Evolutionary conservation across 2,888 invertebrate species (phyloP), one percentile per base, ranked within the genome.

Genomic region (Calliscelio sp.): DNA sequence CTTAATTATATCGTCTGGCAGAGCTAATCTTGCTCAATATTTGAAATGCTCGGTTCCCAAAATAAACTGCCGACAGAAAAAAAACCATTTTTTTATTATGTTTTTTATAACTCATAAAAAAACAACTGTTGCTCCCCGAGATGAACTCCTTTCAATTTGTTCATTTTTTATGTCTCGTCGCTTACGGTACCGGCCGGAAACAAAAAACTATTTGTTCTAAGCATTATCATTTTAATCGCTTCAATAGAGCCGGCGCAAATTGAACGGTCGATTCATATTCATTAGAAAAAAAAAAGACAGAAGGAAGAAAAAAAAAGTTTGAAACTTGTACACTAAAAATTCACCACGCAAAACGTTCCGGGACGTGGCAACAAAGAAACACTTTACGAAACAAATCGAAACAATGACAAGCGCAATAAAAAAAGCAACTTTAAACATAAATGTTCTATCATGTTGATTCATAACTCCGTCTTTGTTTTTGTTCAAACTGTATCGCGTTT

Each of bases 361-460:
- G n/a, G 18, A 59, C 59, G 71, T 22, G 32, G 32, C 25, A 68
- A 68, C 66, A 59, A 77, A 77, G 28, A 59, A 49, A 55, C 59
- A 35, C 49, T 68, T 51, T 25, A 53, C 16, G 70, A 53, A 61
- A 78, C 51, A 70, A 70, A 61, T 78, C 61, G 70, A 44, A 53
- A 78, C 55, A 75, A 55, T 51, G 61, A 57, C 70, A 53, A 32
- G 53, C 44, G 61, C 18, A 63, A 55, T 55, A 63, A 68, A 71
- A 79, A 79, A 53, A n/a, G n/a, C 22, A 61, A 70, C 68, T 61
- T 70, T 44, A 20, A 55, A 63, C 70, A 55, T 46, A 71, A 79
- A 70, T 79, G 79, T 68, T 61, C 68, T 61, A 38, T 55, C 70
- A 16, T 14, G 70, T 53, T 71, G 63, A 66, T 46, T 79, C 79